phyloP scores from a whole-genome alignment of 2,113 vertebrate genomes.

The Gila orcuttii region DNA sequence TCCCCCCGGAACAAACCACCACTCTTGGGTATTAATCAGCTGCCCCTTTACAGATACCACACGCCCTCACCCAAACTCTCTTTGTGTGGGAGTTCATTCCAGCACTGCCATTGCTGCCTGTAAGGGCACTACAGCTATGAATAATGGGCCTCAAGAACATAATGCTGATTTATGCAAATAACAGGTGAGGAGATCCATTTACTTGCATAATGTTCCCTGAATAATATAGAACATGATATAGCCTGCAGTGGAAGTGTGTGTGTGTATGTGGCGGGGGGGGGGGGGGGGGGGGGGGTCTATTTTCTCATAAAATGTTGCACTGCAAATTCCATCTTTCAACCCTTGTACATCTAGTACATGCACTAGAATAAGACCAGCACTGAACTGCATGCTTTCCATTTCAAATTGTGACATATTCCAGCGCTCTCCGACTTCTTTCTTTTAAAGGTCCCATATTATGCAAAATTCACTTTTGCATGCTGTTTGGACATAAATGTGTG shows the following conservation, averaged over 20 bases:
- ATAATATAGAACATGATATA: conserved; percentile 23
- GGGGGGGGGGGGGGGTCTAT: not conserved
- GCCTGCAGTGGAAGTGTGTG: not conserved
- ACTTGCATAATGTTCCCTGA: conserved; percentile 21
- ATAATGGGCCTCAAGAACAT: conserved; percentile 29
- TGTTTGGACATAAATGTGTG: no score
- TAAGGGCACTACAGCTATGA: not conserved
- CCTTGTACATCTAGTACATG: not conserved
- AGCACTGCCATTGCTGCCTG: conserved; percentile 4
- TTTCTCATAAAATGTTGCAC: conserved; percentile 15
- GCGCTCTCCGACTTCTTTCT: not conserved
- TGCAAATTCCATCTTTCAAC: not conserved
- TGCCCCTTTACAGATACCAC: conserved; percentile 12
- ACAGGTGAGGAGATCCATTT: conserved; percentile 17
- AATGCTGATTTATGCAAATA: conserved; percentile 44
- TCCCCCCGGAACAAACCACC: conserved; percentile 15
- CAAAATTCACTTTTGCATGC: no score
- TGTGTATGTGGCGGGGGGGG: no score
- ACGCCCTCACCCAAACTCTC: not conserved
- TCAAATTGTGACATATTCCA: not conserved
- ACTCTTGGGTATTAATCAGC: conserved; percentile 26
- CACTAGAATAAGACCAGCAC: not conserved
- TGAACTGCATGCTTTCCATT: not conserved
- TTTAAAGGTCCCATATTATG: no score
- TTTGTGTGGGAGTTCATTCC: conserved; percentile 29